phyloP scores from a whole-genome alignment of 2,113 vertebrate genomes.

The Scytalopus superciliaris region DNA sequence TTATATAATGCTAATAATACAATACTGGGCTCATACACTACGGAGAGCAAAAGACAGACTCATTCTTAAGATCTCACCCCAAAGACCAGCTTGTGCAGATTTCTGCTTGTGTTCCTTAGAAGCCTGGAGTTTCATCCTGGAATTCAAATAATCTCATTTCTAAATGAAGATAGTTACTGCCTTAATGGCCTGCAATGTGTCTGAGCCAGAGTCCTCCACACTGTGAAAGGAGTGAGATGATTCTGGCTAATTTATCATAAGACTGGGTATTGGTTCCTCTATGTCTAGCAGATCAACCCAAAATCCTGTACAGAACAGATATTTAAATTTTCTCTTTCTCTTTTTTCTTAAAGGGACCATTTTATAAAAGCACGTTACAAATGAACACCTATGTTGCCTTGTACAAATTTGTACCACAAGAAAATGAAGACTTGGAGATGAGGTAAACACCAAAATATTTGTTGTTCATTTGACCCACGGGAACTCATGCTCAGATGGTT shows the following conservation, averaged over 20 bases:
- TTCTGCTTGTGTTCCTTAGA: background rate
- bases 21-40: background rate
- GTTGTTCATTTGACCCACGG: background rate
- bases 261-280: background rate
- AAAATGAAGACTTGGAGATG: constrained; percentile 94
- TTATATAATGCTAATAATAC: background rate
- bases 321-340: background rate
- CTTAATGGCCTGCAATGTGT: background rate
- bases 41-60: background rate
- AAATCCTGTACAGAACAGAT: background rate
- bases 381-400: constrained; percentile 94
- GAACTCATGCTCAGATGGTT: background rate
- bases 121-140: background rate
- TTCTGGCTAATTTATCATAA: background rate
- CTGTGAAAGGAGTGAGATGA: background rate
- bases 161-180: background rate
- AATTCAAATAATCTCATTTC: background rate
- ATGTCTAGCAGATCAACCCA: background rate
- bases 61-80: background rate
- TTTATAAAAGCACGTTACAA: constrained; percentile 82
- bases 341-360: constrained; percentile 65
- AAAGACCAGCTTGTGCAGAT: background rate
- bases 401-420: constrained; percentile 91
- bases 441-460: constrained; percentile 73
- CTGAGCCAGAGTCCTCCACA: background rate